Conservation (phyloP, 2,113 vertebrate genomes). For the Manacus vitellinus region DNA sequence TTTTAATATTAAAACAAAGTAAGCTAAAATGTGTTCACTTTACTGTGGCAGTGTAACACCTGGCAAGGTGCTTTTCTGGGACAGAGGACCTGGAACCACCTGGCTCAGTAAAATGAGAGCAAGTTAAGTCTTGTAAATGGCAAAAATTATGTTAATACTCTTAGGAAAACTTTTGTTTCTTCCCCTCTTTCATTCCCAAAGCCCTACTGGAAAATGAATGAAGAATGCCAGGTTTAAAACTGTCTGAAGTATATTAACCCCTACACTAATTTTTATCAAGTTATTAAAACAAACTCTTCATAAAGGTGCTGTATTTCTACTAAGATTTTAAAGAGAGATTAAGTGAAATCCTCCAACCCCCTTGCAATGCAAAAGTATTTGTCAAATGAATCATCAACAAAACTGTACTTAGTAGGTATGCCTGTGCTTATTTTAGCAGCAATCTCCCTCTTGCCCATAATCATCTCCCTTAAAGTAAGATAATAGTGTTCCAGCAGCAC, state of each 20-base stretch:
- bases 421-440: background rate
- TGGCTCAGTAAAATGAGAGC: background rate
- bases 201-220: background rate
- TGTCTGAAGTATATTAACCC: background rate
- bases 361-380: background rate
- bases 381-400: background rate
- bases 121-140: background rate
- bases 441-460: background rate
- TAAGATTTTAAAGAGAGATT: background rate
- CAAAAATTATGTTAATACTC: background rate
- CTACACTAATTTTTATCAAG: constrained; percentile 32
- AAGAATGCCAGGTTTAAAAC: background rate
- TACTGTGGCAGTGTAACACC: background rate
- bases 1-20: background rate
- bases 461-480: background rate
- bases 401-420: background rate
- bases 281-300: constrained; percentile 37
- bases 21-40: background rate
- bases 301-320: background rate
- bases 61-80: background rate
- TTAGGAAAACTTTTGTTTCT: background rate
- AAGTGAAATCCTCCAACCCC: background rate
- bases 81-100: background rate
- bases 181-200: background rate
- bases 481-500: background rate